These are phyloP conservation scores for Dynastes hyllus DNA, from an alignment of 2,888 invertebrate species.

Conservation along the genomic window DNA sequence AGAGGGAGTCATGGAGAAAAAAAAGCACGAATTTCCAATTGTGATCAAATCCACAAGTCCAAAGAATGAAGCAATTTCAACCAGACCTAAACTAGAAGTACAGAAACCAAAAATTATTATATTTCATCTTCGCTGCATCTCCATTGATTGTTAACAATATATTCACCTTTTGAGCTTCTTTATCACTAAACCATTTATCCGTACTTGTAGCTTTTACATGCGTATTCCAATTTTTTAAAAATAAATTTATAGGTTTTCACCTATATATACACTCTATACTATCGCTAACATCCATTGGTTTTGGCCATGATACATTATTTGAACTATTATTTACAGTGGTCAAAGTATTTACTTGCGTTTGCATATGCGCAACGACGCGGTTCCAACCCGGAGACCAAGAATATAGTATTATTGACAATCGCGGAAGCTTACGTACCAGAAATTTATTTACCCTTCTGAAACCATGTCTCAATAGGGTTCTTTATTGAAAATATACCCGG, in stretches of 20 bases:
- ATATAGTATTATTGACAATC: too few relatives aligned
- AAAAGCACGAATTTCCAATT: neutral
- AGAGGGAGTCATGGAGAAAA: too few relatives aligned
- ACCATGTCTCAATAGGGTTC: too few relatives aligned
- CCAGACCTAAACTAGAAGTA: neutral
- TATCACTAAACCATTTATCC: too few relatives aligned
- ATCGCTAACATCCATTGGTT: slow-evolving; percentile 2
- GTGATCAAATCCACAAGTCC: neutral
- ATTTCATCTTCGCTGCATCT: slow-evolving; percentile 9
- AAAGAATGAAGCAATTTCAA: neutral
- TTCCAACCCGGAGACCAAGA: too few relatives aligned
- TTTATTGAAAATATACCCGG: too few relatives aligned
- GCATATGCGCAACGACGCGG: neutral
- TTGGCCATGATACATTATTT: neutral
- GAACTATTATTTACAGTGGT: neutral
- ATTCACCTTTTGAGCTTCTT: neutral
- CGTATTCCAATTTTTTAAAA: neutral
- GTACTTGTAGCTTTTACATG: too few relatives aligned
- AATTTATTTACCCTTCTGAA: too few relatives aligned
- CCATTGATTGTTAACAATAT: slow-evolving; percentile 3
- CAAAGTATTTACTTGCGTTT: neutral
- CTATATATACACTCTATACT: neutral
- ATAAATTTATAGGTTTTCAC: neutral
- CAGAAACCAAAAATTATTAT: slow-evolving; percentile 18
- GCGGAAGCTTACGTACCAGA: too few relatives aligned